A percentile compares a stretch with the other conserved stretches of the same genome.
Conservation (phyloP, 2,113 vertebrate genomes). For the Podiceps cristatus region DNA sequence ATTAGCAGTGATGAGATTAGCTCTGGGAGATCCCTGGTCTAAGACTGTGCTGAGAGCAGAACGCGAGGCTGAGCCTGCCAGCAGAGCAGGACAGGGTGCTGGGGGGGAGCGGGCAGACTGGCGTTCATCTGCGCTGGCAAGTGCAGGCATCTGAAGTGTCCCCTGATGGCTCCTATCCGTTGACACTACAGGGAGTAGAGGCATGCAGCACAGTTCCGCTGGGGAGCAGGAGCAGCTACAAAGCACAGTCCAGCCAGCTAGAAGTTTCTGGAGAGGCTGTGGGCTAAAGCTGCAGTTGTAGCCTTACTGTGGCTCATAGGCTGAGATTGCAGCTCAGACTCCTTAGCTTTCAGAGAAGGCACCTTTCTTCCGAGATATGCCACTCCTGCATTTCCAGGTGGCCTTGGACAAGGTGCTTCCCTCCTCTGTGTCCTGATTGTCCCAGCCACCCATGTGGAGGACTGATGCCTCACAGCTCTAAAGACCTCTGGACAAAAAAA, state of each 20-base stretch:
- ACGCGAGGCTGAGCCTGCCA: background rate
- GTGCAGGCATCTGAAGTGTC: background rate
- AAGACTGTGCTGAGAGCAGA: background rate
- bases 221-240: background rate
- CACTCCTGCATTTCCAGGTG: background rate
- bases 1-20: constrained; percentile 61
- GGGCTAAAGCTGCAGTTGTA: background rate
- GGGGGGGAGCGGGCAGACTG: background rate
- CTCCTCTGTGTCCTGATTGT: background rate
- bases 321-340: background rate
- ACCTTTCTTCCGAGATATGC: background rate
- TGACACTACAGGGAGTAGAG: background rate
- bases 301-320: background rate
- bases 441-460: background rate
- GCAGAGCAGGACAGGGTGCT: background rate
- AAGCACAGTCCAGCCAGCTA: background rate
- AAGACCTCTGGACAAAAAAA: background rate
- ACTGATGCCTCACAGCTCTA: background rate
- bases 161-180: background rate
- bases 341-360: background rate
- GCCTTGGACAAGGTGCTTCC: background rate
- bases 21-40: constrained; percentile 45
- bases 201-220: accelerated
- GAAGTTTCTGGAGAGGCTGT: background rate
- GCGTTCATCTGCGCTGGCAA: background rate